Evolutionary conservation across 2,888 invertebrate genomes (phyloP).

Genomic region (Trissolcus japonicus): DNA sequence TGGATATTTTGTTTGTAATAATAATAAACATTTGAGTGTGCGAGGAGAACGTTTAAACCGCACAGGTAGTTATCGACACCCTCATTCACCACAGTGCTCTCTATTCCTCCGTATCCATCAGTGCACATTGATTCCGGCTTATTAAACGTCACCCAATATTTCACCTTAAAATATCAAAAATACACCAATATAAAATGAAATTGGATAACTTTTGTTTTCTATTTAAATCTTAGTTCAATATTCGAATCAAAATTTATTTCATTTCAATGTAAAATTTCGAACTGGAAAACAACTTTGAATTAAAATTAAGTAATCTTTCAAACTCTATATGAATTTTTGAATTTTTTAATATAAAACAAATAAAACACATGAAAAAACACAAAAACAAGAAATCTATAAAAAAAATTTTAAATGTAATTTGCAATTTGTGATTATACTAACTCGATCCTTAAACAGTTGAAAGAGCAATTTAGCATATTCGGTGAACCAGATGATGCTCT

Average conservation of each 20-base stretch:
- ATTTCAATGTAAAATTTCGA: too few relatives aligned
- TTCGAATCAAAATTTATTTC: too few relatives aligned
- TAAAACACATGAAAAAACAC: neutral
- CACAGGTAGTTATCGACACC: constrained; percentile 81
- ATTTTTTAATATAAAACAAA: neutral
- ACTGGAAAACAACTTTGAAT: neutral
- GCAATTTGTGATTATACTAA: neutral
- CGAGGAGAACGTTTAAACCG: constrained; percentile 80
- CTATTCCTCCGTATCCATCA: constrained; percentile 77
- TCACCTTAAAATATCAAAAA: constrained; percentile 56
- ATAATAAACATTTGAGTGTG: constrained; percentile 82
- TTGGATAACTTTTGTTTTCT: too few relatives aligned
- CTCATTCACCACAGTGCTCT: constrained; percentile 66
- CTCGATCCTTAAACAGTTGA: constrained; percentile 75
- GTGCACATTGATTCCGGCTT: constrained; percentile 82
- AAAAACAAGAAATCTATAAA: too few relatives aligned
- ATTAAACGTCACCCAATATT: constrained; percentile 86
- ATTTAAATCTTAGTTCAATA: too few relatives aligned
- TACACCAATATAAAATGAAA: neutral
- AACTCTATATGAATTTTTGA: too few relatives aligned
- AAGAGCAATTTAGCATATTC: constrained; percentile 78
- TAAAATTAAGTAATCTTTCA: too few relatives aligned
- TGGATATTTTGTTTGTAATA: constrained; percentile 80
- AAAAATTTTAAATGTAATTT: neutral
- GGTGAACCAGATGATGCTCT: constrained; percentile 81